Evolutionary conservation across 1,140 invertebrate genomes (phyloP), one percentile per base, ranked within the genome.

Genomic region (Bemisia tabaci): DNA sequence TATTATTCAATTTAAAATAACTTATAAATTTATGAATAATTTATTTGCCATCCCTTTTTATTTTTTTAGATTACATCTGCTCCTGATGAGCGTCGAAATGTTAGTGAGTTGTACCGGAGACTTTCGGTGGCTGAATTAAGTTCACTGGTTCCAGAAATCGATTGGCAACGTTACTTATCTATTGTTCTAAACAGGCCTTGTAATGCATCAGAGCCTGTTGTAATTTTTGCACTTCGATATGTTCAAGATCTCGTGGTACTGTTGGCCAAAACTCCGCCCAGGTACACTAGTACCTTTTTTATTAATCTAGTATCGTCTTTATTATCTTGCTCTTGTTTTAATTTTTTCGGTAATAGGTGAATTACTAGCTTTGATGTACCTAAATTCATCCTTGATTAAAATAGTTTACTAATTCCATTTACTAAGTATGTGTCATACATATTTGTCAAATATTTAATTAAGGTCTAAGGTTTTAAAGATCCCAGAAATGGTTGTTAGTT

Each of bases 51-150:
- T n/a, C n/a, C n/a, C n/a, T n/a, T 63, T 68, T 65, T 68, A 27
- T 68, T 67, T 67, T 73, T 75, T 62, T 71, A 91, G 88, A 91
- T 92, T 66, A 89, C 87, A n/a, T 85, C 84, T 39, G 84, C 90
- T 0, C 82, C 85, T n/a, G 89, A 94, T 75, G 85, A 92, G 68
- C 81, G 89, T 68, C 79, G 87, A 59, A 94, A 94, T 75, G 84
- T 90, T 2, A 87, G 86, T 0, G 84, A 87, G 68, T 78, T 93
- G 1, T 94, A 95, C 76, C 83, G 87, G 64, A 83, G 86, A 68
- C 87, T 94, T 83, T 85, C 84, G 0, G 74, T 96, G 0, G 77
- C 79, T 0, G 83, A 92, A 69, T 75, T 97, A 21, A 79, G 82
- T 63, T 70, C 78, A 1, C 71, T 83, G 23, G 85, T 92, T 59